Conservation (phyloP, 2,888 invertebrate species). For the Caenorhabditis panamensis region DNA sequence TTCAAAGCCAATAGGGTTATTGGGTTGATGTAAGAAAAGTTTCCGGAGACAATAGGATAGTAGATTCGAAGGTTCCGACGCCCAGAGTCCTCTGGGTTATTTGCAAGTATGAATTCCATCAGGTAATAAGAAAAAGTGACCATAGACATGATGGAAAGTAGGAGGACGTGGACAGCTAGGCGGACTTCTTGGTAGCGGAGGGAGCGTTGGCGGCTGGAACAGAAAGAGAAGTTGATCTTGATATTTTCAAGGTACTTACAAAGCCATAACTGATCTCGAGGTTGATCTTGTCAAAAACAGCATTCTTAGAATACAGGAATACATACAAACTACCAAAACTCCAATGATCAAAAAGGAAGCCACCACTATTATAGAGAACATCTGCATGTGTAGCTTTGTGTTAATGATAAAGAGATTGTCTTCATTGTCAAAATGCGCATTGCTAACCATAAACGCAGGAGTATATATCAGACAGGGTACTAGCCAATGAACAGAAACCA, state of each 20-base stretch:
- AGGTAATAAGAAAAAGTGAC: constrained; percentile 39
- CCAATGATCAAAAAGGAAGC: constrained; percentile 23
- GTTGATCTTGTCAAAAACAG: constrained; percentile 23
- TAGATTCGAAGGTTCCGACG: constrained; percentile 33
- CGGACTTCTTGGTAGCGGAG: constrained; percentile 40
- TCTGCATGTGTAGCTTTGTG: constrained; percentile 25
- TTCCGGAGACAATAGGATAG: constrained; percentile 31
- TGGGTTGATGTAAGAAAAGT: constrained; percentile 48
- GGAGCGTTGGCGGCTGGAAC: constrained; percentile 26
- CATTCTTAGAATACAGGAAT: constrained; percentile 14
- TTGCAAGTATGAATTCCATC: constrained; percentile 31
- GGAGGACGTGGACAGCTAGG: constrained; percentile 37
- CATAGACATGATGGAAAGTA: constrained; percentile 29
- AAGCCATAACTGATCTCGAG: constrained; percentile 2
- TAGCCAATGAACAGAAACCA: constrained; percentile 24
- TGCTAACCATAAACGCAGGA: constrained; percentile 31
- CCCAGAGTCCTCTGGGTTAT: constrained; percentile 30
- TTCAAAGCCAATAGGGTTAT: constrained; percentile 27
- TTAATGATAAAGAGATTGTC: constrained; percentile 34
- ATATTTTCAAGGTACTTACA: constrained; percentile 14
- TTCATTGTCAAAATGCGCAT: constrained; percentile 22
- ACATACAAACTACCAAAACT: constrained; percentile 15
- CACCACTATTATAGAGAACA: constrained; percentile 35
- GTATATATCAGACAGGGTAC: constrained; percentile 35
- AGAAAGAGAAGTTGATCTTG: not conserved